Evolutionary conservation across 2,797 vertebrate species (phyloP), one percentile per base, ranked within the genome.

Genomic region (Psittacula derbiana): DNA sequence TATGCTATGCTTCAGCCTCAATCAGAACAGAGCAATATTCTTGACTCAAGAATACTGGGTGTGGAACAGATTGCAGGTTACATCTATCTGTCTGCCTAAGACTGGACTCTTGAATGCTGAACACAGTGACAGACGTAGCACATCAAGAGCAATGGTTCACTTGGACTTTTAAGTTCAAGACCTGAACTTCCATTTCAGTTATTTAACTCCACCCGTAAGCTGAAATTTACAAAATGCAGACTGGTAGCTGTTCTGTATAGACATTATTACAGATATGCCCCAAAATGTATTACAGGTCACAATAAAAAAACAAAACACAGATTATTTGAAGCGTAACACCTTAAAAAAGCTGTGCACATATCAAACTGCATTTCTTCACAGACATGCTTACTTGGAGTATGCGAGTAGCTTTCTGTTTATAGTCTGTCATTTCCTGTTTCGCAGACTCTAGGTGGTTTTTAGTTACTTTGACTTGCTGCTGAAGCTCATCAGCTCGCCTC

Each of bases 331-430:
- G 27, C 6, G 6, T 28, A 60, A 73, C 30, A 55, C 38, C 10
- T 81, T 73, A 20, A 57, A 86, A 43, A 47, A 62, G 6, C 16
- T 11, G 30, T 3, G 19, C 4, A 52, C 16, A 74, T 41, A 79
- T 57, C 47, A 92, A 74, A 46, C 2, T 31, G 8, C 3, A 40
- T 28, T 80, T 74, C 53, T 66, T 67, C 11, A 53, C 8, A 65
- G 8, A 67, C 58, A 25, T 10, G 15, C 97, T 96, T 93, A 99
- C 99, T 82, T 99, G 99, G 36, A 99, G 98, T 91, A 99, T 99
- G 40, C 99, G 98, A 11, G 99, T 98, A 27, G 99, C 99, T 97
- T 99, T 99, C 85, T 99, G 98, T 92, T 99, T 99, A 94, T 99
- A 99, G 96, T 99, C 99, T 20, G 98, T 95, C 55, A 99, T 81